Percentiles rank a stretch among this genome's conserved stretches.
These are phyloP conservation scores for Drosophila planitibia DNA, from an alignment of 2,888 invertebrate species.

Conservation along the genomic window DNA sequence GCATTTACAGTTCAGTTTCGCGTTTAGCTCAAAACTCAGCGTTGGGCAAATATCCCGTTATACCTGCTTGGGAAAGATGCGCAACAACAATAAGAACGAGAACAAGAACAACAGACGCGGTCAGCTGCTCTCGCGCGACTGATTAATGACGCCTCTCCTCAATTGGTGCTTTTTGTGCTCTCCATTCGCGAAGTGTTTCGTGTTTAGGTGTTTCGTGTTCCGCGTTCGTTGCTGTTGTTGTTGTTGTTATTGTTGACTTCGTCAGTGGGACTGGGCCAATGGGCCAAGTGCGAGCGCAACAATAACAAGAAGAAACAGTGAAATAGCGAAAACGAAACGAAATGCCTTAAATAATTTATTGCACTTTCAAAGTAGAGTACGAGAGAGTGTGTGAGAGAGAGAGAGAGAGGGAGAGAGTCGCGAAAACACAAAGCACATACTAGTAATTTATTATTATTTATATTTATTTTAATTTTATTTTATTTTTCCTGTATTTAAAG, in stretches of 20 bases:
- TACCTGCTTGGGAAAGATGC: conserved; percentile 8
- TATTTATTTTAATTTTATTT: not conserved
- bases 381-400: not conserved
- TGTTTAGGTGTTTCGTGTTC: conserved; percentile 17
- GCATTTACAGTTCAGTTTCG: conserved; percentile 10
- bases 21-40: conserved; percentile 13
- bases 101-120: conserved; percentile 45
- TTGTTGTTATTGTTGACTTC: conserved; percentile 60
- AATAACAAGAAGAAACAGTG: conserved; percentile 33
- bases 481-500: conserved; percentile 2
- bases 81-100: conserved; percentile 24
- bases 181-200: conserved; percentile 18
- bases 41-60: not conserved
- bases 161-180: conserved; percentile 20
- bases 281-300: conserved; percentile 58
- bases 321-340: conserved; percentile 62
- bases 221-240: conserved; percentile 16
- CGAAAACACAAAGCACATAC: conserved; percentile 17
- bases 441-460: not conserved
- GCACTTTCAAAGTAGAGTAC: conserved; percentile 46
- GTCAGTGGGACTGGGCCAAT: conserved; percentile 61
- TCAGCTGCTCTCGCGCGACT: conserved; percentile 72
- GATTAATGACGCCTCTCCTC: conserved; percentile 46
- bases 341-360: conserved; percentile 75
- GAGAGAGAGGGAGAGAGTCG: not conserved